These are phyloP conservation scores for Hyposmocoma kahamanoa DNA, from an alignment of 1,140 invertebrate species.

Conservation along the genomic window DNA sequence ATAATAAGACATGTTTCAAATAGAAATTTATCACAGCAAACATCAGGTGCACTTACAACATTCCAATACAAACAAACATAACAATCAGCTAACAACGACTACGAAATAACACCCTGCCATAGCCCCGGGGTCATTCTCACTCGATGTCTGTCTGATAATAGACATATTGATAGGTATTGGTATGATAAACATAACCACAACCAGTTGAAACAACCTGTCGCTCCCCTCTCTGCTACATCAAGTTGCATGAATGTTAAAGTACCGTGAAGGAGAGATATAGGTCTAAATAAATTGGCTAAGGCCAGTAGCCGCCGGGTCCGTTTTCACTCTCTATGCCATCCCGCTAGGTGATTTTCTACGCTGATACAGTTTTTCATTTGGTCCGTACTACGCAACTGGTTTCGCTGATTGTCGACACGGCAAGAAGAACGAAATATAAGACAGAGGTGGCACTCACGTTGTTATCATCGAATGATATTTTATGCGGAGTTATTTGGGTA, in stretches of 20 bases:
- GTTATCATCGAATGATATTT: too few species aligned
- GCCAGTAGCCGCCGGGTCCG: too few species aligned
- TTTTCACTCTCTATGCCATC: conserved; percentile 63
- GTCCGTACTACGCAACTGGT: conserved; percentile 28
- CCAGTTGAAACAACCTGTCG: too few species aligned
- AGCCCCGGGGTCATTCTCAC: conserved; percentile 18
- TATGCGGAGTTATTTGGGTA: too few species aligned
- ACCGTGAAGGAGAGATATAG: too few species aligned
- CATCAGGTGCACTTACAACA: not conserved
- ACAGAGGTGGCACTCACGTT: conserved; percentile 9
- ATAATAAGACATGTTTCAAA: too few species aligned
- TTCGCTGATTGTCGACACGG: conserved; percentile 40
- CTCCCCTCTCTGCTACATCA: too few species aligned
- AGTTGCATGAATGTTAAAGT: too few species aligned
- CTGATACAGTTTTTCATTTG: conserved; percentile 57
- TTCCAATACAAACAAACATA: conserved; percentile 26
- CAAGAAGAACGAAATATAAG: conserved; percentile 12
- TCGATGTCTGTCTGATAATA: conserved; percentile 24
- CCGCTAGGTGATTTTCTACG: conserved; percentile 47
- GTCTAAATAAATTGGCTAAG: conserved; percentile 29
- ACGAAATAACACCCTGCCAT: conserved; percentile 25
- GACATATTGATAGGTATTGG: conserved; percentile 22
- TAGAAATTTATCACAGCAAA: too few species aligned
- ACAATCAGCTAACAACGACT: conserved; percentile 5
- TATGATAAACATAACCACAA: too few species aligned